Conservation (phyloP, 2,888 invertebrate species). For the Pachydiplax longipennis region DNA sequence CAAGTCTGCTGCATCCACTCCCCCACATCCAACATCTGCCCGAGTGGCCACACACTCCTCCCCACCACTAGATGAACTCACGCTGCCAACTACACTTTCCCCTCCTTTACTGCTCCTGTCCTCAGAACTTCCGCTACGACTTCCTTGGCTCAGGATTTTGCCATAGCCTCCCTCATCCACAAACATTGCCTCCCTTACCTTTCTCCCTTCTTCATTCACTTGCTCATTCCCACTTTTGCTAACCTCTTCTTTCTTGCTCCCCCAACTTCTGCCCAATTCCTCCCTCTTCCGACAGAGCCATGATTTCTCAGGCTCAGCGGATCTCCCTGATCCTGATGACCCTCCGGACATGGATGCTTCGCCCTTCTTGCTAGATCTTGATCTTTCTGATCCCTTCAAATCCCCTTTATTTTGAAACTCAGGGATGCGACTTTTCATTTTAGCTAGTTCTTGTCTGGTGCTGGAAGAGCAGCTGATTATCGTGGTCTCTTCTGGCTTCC, state of each 20-base stretch:
- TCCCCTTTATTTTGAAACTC: not conserved
- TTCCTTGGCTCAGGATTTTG: not conserved
- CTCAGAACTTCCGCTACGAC: not conserved
- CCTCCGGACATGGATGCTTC: not conserved
- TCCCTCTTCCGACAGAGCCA: slow-evolving; percentile 19
- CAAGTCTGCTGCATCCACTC: not conserved
- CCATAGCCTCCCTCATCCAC: slow-evolving; percentile 32
- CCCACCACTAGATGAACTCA: not conserved
- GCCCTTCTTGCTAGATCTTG: not conserved
- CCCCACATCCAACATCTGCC: not conserved
- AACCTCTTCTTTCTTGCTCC: not conserved
- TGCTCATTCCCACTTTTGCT: not conserved
- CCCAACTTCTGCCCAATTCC: not conserved
- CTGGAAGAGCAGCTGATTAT: not conserved
- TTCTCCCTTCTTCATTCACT: not conserved
- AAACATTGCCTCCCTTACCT: not conserved
- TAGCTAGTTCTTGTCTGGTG: not conserved
- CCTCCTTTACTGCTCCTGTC: not conserved
- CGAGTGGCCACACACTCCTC: not conserved
- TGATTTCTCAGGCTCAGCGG: not conserved
- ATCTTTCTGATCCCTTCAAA: not conserved
- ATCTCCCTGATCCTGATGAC: not conserved
- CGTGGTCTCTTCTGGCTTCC: not conserved
- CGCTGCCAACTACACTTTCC: not conserved
- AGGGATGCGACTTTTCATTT: not conserved